Percentiles rank a stretch among this genome's conserved stretches.
phyloP scores from a whole-genome alignment of 2,888 invertebrate genomes.

The Epinotia nisella region DNA sequence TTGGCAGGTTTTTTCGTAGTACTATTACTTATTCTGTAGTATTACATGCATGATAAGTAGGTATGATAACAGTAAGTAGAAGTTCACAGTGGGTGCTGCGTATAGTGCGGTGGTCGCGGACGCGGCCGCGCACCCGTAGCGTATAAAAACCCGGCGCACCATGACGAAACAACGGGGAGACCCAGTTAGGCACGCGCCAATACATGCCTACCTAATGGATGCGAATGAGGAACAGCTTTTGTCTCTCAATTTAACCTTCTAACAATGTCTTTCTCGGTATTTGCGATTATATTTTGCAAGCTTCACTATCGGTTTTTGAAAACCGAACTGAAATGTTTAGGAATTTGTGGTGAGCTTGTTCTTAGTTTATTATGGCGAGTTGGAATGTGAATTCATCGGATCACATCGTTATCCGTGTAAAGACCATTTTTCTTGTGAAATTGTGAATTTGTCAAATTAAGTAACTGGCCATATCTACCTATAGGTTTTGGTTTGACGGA shows the following conservation, averaged over 20 bases:
- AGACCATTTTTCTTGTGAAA: no score
- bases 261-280: conserved; percentile 25
- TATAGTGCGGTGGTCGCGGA: conserved; percentile 32
- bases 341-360: no score
- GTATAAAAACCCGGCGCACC: conserved; percentile 51
- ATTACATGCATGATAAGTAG: no score
- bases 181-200: conserved; percentile 61
- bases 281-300: background rate
- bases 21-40: no score
- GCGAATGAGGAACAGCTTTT: conserved; percentile 34
- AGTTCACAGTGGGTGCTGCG: background rate
- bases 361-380: no score
- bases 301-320: background rate
- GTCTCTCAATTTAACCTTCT: conserved; percentile 40
- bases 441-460: no score
- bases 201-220: conserved; percentile 44
- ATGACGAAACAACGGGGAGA: conserved; percentile 61
- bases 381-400: no score
- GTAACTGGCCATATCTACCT: no score
- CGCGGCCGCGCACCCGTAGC: conserved; percentile 39
- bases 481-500: no score
- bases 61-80: background rate
- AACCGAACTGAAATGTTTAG: no score
- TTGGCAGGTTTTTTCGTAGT: no score
- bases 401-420: no score